Base-by-base conservation (phyloP, 2,888 invertebrate species). In the Tenthredo distinguenda region DNA sequence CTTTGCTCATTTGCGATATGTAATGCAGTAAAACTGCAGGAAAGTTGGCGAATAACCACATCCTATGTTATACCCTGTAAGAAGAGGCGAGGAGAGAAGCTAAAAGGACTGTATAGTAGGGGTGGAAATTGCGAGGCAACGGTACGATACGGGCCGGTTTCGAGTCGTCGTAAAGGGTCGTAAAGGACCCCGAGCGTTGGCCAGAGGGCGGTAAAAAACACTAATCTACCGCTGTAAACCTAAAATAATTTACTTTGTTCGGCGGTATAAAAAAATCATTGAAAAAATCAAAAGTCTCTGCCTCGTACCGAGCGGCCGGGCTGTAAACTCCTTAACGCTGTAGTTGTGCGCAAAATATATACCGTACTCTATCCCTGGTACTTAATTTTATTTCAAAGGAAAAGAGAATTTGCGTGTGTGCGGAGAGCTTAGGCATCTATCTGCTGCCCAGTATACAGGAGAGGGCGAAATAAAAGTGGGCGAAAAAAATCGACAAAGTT, bases 211-310 rank as follows among this genome's bases (percentile, higher is more conserved):
- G 47, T 84, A 85, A 55, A 86, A 86, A 86, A 86, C 86, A 87
- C 89, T 91, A 89, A 91, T 92, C 90, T 90, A 87, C 88, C 87
- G 88, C 85, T 90, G 89, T 91, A 92, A 92, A 92, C 87, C 86
- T 87, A 88, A 88, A 90, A 91, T 84, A 89, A 90, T 85, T 43
- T 86, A 88, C 90, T 91, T 91, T 91, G 90, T 90, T 82, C 82
- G 84, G 87, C 83, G 87, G 87, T 87, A 89, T 91, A 90, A 91
- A 92, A 91, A 89, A 90, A 89, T 90, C 62, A 90, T 91, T 87
- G 90, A 90, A 89, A 89, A 90, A 87, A 81, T 81, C 62, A 62
- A 81, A 81, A 81, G 62, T 81, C 40, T 40, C 81, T 81, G 77
- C 15, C 81, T 81, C 62, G 62, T 26, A 18, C 10, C 26, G 7